Evolutionary conservation across 2,113 vertebrate genomes (phyloP), one percentile per base, ranked within the genome.

Genomic region (Sinocyclocheilus rhinocerous): DNA sequence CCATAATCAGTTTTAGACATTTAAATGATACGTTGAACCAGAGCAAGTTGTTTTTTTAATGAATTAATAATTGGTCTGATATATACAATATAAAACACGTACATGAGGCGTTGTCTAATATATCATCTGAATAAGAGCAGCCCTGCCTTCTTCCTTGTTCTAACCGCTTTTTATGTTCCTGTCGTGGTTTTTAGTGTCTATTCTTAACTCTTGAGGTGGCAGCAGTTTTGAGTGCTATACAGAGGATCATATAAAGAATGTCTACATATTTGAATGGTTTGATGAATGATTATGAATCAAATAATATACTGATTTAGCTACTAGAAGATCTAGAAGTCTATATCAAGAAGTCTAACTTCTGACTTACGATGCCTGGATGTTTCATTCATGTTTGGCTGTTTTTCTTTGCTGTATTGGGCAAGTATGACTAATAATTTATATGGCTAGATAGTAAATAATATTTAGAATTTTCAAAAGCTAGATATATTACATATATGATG

Each of bases 281-380:
- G 16, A 33, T 39, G 1, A 26, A 24, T 8, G 16, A 4, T 80
- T 7, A 73, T 15, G 61, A 22, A 22, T 29, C 13, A 16, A 11
- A 0, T 33, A 36, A 52, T n/a, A 33, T 29, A 1, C 1, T 48
- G 7, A 48, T 76, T 76, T 81, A 5, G 2, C 48, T 55, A 79
- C 36, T 63, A 33, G 0, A 85, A 20, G 13, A 36, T 4, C 5
- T 10, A 26, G 13, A 16, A 59, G 6, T 55, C 52, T 55, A 55
- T 20, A 59, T 11, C 11, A 69, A 33, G 3, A 22, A 6, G 1
- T 18, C 13, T 57, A 13, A 72, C 4, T 55, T 18, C 61, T 59
- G 29, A 75, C 15, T 76, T 55, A 87, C 48, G 3, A 89, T 89
- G 88, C 24, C 63, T 65, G 48, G 81, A 86, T 16, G 24, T 33